Evolutionary conservation across 2,113 vertebrate genomes (phyloP).

Genomic region (Heptranchias perlo): DNA sequence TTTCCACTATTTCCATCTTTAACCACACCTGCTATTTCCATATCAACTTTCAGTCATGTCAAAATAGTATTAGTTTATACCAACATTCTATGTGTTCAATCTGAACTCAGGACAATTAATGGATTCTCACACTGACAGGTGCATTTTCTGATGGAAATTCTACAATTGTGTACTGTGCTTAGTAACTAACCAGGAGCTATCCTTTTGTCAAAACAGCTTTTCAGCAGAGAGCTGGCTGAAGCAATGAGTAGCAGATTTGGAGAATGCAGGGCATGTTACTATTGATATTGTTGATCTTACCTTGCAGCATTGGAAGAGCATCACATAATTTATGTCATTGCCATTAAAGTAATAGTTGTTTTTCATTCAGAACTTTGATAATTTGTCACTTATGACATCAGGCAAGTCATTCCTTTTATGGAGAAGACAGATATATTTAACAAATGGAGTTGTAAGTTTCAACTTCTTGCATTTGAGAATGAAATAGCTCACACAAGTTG

Average conservation of each 20-base stretch:
- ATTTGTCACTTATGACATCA: neutral
- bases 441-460: neutral
- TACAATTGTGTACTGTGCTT: neutral
- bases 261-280: neutral
- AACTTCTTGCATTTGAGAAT: neutral
- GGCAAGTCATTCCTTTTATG: neutral
- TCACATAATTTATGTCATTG: neutral
- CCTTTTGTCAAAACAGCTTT: neutral
- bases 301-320: neutral
- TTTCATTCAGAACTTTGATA: neutral
- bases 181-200: neutral
- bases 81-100: neutral
- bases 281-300: neutral
- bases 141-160: neutral
- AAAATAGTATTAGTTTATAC: neutral
- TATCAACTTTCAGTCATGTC: neutral
- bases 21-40: neutral
- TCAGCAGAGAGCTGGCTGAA: neutral
- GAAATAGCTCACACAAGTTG: neutral
- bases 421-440: neutral
- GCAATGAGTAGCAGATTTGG: neutral
- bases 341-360: conserved; percentile 4
- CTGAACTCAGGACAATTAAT: neutral
- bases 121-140: neutral
- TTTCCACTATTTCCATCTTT: neutral